Evolutionary conservation across 2,113 vertebrate species (phyloP).

Genomic region (Beaufortia kweichowensis): DNA sequence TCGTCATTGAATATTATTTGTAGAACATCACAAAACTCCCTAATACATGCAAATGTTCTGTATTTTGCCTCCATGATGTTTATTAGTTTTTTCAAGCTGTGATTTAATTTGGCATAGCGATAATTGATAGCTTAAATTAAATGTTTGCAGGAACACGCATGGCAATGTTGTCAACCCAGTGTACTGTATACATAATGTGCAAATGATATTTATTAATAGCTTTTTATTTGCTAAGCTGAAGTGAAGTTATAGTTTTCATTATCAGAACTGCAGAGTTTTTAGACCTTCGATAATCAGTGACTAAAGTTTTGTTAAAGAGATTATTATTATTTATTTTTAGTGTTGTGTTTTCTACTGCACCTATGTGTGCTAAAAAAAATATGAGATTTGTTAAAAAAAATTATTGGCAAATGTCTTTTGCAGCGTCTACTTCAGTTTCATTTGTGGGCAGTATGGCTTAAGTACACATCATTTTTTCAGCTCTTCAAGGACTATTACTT

Average conservation of each 20-base stretch:
- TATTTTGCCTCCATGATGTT: not conserved
- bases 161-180: too few species aligned
- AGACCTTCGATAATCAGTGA: too few species aligned
- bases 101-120: not conserved
- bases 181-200: not conserved
- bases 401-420: too few species aligned
- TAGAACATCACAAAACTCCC: constrained; percentile 2
- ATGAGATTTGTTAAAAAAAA: too few species aligned
- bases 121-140: constrained; percentile 14
- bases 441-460: too few species aligned
- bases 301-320: too few species aligned
- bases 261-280: not conserved
- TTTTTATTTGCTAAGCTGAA: constrained; percentile 17
- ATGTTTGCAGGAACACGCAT: not conserved
- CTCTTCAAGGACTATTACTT: not conserved
- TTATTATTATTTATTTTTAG: too few species aligned
- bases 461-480: not conserved
- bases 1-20: constrained; percentile 41
- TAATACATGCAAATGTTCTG: not conserved
- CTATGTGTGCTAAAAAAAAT: too few species aligned
- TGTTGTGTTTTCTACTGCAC: too few species aligned
- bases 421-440: too few species aligned
- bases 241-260: not conserved
- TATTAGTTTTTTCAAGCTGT: constrained; percentile 16
- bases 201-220: not conserved